A percentile compares a stretch with the other conserved stretches of the same genome.
These are phyloP conservation scores for Sphecodes monilicornis DNA, from an alignment of 2,888 invertebrate genomes.

Conservation along the genomic window DNA sequence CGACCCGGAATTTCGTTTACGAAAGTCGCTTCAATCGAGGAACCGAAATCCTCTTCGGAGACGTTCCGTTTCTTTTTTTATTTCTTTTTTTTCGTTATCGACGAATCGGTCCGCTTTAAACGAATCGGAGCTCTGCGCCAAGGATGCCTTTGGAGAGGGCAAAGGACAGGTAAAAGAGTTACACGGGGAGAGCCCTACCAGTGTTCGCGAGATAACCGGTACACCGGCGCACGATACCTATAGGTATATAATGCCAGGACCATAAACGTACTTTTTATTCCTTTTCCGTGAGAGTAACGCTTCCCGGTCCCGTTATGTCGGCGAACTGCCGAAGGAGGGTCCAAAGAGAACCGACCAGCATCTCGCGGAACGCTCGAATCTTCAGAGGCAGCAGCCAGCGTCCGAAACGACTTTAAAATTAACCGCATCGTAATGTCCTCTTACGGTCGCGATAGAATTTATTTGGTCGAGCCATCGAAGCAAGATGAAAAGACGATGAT, in stretches of 20 bases:
- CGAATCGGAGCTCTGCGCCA: slow-evolving; percentile 30
- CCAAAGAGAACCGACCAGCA: slow-evolving; percentile 68
- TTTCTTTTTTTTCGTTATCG: slow-evolving; percentile 9
- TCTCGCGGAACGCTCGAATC: slow-evolving; percentile 61
- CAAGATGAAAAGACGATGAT: background rate
- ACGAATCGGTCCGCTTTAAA: slow-evolving; percentile 47
- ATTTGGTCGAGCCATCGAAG: background rate
- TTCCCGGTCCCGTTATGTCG: slow-evolving; percentile 69
- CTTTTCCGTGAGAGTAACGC: slow-evolving; percentile 67
- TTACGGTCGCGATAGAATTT: slow-evolving; percentile 29
- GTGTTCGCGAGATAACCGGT: slow-evolving; percentile 78
- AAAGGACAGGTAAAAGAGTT: slow-evolving; percentile 61
- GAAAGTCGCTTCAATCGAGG: slow-evolving; percentile 19
- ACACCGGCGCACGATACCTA: slow-evolving; percentile 71
- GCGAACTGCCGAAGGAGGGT: slow-evolving; percentile 66
- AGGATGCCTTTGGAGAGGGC: slow-evolving; percentile 53
- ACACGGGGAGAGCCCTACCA: slow-evolving; percentile 59
- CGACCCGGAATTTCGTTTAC: slow-evolving; percentile 4
- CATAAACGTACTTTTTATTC: slow-evolving; percentile 80
- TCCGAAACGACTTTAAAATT: slow-evolving; percentile 52
- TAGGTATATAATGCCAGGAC: slow-evolving; percentile 73
- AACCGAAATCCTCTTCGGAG: slow-evolving; percentile 11
- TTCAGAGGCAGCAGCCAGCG: slow-evolving; percentile 44
- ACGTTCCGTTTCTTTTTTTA: background rate
- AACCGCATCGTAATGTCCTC: slow-evolving; percentile 49